Evolutionary conservation across 2,888 invertebrate species (phyloP), one percentile per base, ranked within the genome.

Genomic region (Girardia tigrina): DNA sequence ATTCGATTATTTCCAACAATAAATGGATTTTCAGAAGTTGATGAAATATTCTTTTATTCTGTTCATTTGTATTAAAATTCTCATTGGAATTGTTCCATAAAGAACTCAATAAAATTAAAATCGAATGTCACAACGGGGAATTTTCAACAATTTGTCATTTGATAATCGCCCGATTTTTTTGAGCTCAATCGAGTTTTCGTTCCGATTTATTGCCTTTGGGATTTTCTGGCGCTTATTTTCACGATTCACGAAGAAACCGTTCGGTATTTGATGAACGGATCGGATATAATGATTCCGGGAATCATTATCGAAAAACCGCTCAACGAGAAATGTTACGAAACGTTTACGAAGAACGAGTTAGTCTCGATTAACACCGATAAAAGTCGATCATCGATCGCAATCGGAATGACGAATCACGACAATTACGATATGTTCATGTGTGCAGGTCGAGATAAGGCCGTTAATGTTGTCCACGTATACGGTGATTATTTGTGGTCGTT

Each of bases 271-370:
- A 56, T 56, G 4, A 56, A 56, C 23, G 56, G 56, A n/a, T 69
- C 42, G 71, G 74, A 74, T 74, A 71, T 74, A 26, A 74, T 74
- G 74, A 26, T 74, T 4, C 74, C 74, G 2, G 74, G 74, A 74
- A 69, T 74, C 23, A 27, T 74, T 69, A 14, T 69, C n/a, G 12
- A 26, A 42, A 6, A 74, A 69, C 26, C 27, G 2, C 6, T 69
- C 16, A 27, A 6, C 26, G 42, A 36, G 16, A 69, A 26, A 26
- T 71, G 27, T 20, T 74, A 69, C 26, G 74, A 70, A 42, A n/a
- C n/a, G 16, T 74, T 74, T 8, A 42, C 4, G 12, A 74, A 74
- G 27, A 42, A 42, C 8, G 27, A 74, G 8, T 26, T 69, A 27
- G 36, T 36, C 23, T 1, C 74, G 14, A 69, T 74, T 23, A 74